Percentiles rank a stretch among this genome's conserved stretches.
Conservation (phyloP, 2,888 invertebrate species). For the Harmothoe impar region DNA sequence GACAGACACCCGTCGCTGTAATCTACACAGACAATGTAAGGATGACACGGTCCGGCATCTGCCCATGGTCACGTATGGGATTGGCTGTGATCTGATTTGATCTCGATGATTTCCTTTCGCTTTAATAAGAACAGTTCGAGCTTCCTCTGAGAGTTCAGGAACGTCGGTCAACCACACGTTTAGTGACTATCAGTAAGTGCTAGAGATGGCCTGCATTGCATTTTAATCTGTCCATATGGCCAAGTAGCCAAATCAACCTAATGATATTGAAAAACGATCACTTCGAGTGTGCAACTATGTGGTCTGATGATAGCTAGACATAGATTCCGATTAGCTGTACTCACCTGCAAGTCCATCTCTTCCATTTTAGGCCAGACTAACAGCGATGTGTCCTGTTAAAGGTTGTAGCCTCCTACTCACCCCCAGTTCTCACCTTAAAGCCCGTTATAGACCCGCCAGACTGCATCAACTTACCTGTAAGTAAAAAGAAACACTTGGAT, state of each 20-base stretch:
- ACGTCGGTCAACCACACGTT: neutral
- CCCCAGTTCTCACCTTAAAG: too few species aligned
- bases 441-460: neutral
- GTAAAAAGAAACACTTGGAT: neutral
- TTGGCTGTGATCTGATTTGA: conserved; percentile 16
- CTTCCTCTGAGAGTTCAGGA: neutral
- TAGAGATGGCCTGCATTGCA: neutral
- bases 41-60: neutral
- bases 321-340: neutral
- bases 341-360: neutral
- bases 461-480: neutral
- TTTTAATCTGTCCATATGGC: neutral
- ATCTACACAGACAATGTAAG: neutral
- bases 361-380: neutral
- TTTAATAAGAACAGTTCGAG: neutral
- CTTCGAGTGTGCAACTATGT: neutral
- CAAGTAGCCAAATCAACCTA: conserved; percentile 1
- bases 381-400: too few species aligned
- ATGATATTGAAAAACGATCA: neutral
- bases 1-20: conserved; percentile 18
- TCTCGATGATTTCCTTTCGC: neutral
- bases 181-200: neutral
- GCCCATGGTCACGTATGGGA: neutral
- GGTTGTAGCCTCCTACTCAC: too few species aligned
- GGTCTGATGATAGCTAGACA: neutral